Conservation (phyloP, 1,140 invertebrate species). For the Dysdera silvatica region DNA sequence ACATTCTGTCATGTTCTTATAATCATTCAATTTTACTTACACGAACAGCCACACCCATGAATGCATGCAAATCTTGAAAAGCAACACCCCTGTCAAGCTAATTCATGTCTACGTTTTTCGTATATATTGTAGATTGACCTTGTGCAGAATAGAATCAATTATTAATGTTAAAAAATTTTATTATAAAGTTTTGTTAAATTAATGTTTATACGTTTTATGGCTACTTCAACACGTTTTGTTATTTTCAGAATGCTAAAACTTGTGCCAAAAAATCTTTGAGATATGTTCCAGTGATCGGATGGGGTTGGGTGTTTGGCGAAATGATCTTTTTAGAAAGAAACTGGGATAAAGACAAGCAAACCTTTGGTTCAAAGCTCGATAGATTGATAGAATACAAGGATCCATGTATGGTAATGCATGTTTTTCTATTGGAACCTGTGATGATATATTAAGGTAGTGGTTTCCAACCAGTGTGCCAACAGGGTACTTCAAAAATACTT, state of each 20-base stretch:
- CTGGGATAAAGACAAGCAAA: constrained; percentile 77
- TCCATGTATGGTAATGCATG: constrained; percentile 67
- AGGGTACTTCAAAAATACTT: too few species aligned
- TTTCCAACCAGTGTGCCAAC: too few species aligned
- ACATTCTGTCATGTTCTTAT: too few species aligned
- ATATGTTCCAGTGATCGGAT: constrained; percentile 87
- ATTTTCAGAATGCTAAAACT: constrained; percentile 58
- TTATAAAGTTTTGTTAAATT: constrained; percentile 7
- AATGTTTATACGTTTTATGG: background rate
- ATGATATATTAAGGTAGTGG: too few species aligned
- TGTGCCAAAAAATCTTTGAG: constrained; percentile 87
- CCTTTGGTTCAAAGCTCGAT: constrained; percentile 67
- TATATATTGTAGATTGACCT: too few species aligned
- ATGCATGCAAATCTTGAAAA: too few species aligned
- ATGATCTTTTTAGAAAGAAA: constrained; percentile 84
- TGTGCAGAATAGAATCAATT: constrained; percentile 6
- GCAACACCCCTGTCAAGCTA: too few species aligned
- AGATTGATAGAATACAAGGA: constrained; percentile 77
- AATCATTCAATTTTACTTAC: too few species aligned
- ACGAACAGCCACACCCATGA: too few species aligned
- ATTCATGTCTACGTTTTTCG: too few species aligned
- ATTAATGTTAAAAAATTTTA: background rate
- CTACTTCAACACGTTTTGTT: constrained; percentile 4
- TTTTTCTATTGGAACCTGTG: background rate
- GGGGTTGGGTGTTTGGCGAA: constrained; percentile 90